Base-by-base conservation (phyloP, 2,797 vertebrate genomes). In the Cirrhinus mrigala region DNA sequence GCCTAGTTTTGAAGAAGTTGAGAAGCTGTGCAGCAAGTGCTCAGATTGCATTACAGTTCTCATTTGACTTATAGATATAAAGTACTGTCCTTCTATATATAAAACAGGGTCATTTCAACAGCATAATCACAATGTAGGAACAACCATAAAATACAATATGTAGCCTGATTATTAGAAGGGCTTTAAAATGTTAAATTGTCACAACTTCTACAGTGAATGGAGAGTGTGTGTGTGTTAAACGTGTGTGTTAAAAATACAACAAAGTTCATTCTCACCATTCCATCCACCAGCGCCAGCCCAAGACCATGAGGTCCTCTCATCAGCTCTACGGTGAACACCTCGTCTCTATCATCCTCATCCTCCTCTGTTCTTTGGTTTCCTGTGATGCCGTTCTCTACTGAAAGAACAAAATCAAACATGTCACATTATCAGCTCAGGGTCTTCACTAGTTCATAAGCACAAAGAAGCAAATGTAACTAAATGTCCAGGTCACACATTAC, bases 261-360 rank as follows among this genome's bases (percentile, higher is more conserved):
- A 18, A 52, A 11, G 27, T 9, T 2, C 0, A 44, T 50, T 1
- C 90, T 66, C 79, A 96, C 95, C 93, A 76, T 91, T 68, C 95
- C 95, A 3, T 96, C 95, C 20, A 96, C 95, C 0, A 96, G 91
- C 0, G 95, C 95, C 91, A 96, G 91, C 14, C 95, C 95, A 0
- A 96, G 93, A 18, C 95, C 95, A 1, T 90, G 94, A 84, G 94
- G 94, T 20, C 95, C 95, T 89, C 91, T 89, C 22, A 85, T 91
- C 22, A 96, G 90, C 90, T 95, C 94, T 86, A 96, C 94, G 0
- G 89, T 91, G 83, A 96, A 95, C 78, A 96, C 94, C 24, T 95
- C 95, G 74, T 96, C 94, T 52, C 78, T 54, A n/a, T 92, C 93
- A 22, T 90, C 89, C 27, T 89, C 89, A n/a, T 89, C 90, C 4